phyloP scores from a whole-genome alignment of 2,888 invertebrate species.

The Chloroclystis v-ata region DNA sequence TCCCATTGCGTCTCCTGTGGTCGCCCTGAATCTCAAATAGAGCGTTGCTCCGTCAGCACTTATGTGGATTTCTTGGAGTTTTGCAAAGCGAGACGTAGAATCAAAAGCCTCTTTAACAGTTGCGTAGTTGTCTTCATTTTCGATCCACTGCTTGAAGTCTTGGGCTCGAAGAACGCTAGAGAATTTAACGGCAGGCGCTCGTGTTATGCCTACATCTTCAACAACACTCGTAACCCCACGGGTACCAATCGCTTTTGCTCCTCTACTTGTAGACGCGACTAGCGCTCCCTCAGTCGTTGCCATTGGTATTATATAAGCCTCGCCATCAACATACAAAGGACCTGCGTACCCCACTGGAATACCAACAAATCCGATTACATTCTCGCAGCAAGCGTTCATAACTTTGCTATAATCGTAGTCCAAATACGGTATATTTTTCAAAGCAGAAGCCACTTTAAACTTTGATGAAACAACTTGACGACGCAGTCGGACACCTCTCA shows the following conservation, averaged over 20 bases:
- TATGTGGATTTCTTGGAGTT: conserved; percentile 87
- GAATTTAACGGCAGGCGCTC: conserved; percentile 96
- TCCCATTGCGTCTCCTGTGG: conserved; percentile 99
- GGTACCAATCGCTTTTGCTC: conserved; percentile 90
- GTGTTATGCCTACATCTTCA: conserved; percentile 96
- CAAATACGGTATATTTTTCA: conserved; percentile 86
- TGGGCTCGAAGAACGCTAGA: conserved; percentile 86
- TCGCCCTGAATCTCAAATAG: conserved; percentile 94
- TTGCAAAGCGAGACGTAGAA: conserved; percentile 93
- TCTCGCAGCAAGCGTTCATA: conserved; percentile 96
- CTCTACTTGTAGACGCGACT: conserved; percentile 97
- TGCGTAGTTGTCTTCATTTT: conserved; percentile 85
- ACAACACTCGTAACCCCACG: conserved; percentile 91
- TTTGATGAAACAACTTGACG: conserved; percentile 81
- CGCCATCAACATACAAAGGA: conserved; percentile 90
- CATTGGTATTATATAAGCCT: conserved; percentile 93
- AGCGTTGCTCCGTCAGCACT: conserved; percentile 92
- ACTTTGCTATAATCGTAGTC: conserved; percentile 93
- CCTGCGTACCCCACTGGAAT: conserved; percentile 98
- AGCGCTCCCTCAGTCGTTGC: conserved; percentile 99
- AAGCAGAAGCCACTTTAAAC: conserved; percentile 78
- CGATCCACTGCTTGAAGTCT: conserved; percentile 91
- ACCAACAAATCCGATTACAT: conserved; percentile 97
- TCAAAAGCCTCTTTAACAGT: conserved; percentile 92
- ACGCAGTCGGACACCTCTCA: conserved; percentile 91